Conservation (phyloP, 2,113 vertebrate species). For the Pluvianellus socialis region DNA sequence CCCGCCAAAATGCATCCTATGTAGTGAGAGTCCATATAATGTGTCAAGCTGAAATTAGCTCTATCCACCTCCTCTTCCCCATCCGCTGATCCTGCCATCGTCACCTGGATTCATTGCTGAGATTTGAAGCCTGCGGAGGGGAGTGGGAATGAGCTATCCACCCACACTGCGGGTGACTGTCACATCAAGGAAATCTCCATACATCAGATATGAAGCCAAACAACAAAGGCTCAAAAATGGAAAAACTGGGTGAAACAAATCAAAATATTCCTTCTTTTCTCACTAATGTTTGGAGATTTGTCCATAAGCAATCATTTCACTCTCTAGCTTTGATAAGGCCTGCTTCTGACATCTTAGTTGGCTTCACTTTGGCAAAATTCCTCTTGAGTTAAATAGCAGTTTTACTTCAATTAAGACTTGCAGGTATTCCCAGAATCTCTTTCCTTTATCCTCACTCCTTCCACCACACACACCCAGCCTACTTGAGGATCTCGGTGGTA, state of each 20-base stretch:
- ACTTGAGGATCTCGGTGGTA: background rate
- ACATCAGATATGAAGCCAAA: slow-evolving; percentile 9
- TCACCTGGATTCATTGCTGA: background rate
- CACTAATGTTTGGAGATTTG: background rate
- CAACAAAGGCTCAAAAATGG: background rate
- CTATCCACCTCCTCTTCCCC: background rate
- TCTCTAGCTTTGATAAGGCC: background rate
- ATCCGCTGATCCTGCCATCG: background rate
- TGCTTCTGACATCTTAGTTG: background rate
- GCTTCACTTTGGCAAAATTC: background rate
- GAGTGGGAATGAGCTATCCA: background rate
- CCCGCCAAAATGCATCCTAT: background rate
- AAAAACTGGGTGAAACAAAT: background rate
- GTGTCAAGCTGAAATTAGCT: background rate
- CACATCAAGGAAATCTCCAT: slow-evolving; percentile 19
- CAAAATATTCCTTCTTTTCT: background rate
- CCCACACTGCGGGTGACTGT: slow-evolving; percentile 3
- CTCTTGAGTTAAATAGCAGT: background rate
- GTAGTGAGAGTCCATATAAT: background rate
- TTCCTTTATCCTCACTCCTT: background rate
- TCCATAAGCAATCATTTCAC: background rate
- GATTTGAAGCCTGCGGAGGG: background rate
- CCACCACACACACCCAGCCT: background rate
- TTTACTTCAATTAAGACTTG: background rate
- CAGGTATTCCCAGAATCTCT: background rate